Percentiles rank a stretch among this genome's conserved stretches.
Evolutionary conservation across 2,797 vertebrate species (phyloP).

Genomic region (Coranthus polyacanthus): DNA sequence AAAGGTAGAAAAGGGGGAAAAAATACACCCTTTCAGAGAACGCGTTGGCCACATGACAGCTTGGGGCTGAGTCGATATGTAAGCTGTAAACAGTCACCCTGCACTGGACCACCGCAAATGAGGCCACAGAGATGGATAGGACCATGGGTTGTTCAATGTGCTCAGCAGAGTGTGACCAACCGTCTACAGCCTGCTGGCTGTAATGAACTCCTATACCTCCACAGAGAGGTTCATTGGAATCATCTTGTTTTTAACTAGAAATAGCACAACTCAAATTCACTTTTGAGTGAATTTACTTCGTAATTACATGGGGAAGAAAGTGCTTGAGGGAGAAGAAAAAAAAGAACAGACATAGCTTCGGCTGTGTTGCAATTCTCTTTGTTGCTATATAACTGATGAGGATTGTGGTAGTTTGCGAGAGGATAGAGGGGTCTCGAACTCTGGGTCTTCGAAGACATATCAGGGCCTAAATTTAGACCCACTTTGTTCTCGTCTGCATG

Average conservation of each 20-base stretch:
- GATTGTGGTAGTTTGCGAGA: slow-evolving; percentile 41
- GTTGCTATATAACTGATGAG: slow-evolving; percentile 57
- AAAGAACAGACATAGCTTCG: slow-evolving; percentile 36
- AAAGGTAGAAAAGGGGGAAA: slow-evolving; percentile 21
- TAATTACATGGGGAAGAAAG: slow-evolving; percentile 9
- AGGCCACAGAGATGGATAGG: slow-evolving; percentile 61
- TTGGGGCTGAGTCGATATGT: slow-evolving; percentile 58
- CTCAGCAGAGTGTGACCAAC: slow-evolving; percentile 63
- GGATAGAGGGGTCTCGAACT: slow-evolving; percentile 51
- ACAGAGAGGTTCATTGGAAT: slow-evolving; percentile 52
- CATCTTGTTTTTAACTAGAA: slow-evolving; percentile 27
- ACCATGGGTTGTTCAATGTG: slow-evolving; percentile 57
- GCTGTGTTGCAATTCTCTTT: slow-evolving; percentile 54
- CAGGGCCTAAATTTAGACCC: slow-evolving; percentile 76
- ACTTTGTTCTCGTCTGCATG: slow-evolving; percentile 77
- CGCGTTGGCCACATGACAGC: slow-evolving; percentile 34
- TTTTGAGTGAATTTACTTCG: slow-evolving; percentile 8
- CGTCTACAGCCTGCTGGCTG: slow-evolving; percentile 48
- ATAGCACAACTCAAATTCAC: slow-evolving; percentile 20
- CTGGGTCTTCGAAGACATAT: slow-evolving; percentile 59
- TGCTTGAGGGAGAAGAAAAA: slow-evolving; percentile 5
- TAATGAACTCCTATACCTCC: slow-evolving; percentile 49
- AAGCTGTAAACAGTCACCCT: slow-evolving; percentile 55
- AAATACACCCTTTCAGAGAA: slow-evolving; percentile 14
- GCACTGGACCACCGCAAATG: slow-evolving; percentile 60